A percentile compares a stretch with the other conserved stretches of the same genome.
Conservation (phyloP, 2,113 vertebrate species). For the Eurystomus gularis region DNA sequence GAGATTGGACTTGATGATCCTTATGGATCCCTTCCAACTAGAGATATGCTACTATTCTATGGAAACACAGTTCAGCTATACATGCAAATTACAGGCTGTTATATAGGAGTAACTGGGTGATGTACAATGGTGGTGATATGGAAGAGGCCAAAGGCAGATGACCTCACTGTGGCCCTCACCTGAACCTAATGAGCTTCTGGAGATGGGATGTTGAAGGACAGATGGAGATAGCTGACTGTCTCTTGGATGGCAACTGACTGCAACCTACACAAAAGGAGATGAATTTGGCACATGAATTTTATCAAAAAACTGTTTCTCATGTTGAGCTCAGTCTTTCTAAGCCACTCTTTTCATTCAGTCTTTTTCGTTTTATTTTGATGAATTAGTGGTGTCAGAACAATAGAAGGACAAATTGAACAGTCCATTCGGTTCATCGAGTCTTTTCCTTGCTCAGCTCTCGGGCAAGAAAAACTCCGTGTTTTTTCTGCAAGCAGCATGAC, state of each 20-base stretch:
- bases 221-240: neutral
- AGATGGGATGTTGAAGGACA: neutral
- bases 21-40: neutral
- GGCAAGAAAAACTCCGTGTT: neutral
- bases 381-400: neutral
- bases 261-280: neutral
- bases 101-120: neutral
- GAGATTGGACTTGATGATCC: neutral
- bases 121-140: no score
- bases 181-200: neutral
- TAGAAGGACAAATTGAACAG: neutral
- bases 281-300: neutral
- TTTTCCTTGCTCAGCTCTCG: neutral
- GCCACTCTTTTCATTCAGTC: neutral
- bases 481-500: neutral
- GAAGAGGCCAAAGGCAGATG: neutral
- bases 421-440: neutral
- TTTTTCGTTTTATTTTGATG: neutral
- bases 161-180: neutral
- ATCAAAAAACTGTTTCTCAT: neutral
- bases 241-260: neutral
- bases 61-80: neutral
- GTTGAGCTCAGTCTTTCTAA: neutral
- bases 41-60: neutral
- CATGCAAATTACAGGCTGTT: neutral